Conservation (phyloP, 2,113 vertebrate genomes). For the Chascanopsetta lugubris region DNA sequence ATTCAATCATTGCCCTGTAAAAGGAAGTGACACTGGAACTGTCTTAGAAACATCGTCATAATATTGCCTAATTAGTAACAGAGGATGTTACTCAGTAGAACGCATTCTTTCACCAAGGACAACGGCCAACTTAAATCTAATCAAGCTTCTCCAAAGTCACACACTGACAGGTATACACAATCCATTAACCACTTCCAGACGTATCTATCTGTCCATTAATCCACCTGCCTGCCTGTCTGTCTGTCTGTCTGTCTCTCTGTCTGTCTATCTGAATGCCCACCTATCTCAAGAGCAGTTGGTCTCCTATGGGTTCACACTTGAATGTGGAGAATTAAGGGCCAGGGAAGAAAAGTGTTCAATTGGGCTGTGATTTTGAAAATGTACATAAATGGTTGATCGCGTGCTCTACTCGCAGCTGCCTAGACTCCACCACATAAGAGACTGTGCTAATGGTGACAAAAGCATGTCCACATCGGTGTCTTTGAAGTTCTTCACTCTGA, state of each 20-base stretch:
- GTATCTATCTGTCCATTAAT: neutral
- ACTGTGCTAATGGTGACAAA: too few relatives aligned
- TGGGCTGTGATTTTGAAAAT: too few relatives aligned
- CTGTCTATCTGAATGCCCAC: neutral
- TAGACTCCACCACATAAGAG: too few relatives aligned
- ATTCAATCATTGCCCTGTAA: conserved; percentile 14
- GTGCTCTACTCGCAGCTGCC: too few relatives aligned
- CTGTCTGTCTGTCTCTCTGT: neutral
- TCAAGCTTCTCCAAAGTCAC: neutral
- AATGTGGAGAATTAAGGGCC: too few relatives aligned
- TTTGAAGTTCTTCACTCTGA: neutral
- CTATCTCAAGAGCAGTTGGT: neutral
- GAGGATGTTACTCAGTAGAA: neutral
- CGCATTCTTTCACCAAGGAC: neutral
- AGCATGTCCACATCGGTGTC: too few relatives aligned
- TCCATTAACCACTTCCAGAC: too few relatives aligned
- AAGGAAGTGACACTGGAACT: conserved; percentile 2
- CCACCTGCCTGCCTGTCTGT: neutral
- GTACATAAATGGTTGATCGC: too few relatives aligned
- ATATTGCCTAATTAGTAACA: conserved; percentile 9
- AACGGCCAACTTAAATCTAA: neutral
- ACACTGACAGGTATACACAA: neutral
- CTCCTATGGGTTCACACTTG: too few relatives aligned
- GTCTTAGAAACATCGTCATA: neutral
- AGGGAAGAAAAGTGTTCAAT: too few relatives aligned